These are phyloP conservation scores for Falcunculus frontatus DNA, from an alignment of 2,113 vertebrate genomes.

Conservation along the genomic window DNA sequence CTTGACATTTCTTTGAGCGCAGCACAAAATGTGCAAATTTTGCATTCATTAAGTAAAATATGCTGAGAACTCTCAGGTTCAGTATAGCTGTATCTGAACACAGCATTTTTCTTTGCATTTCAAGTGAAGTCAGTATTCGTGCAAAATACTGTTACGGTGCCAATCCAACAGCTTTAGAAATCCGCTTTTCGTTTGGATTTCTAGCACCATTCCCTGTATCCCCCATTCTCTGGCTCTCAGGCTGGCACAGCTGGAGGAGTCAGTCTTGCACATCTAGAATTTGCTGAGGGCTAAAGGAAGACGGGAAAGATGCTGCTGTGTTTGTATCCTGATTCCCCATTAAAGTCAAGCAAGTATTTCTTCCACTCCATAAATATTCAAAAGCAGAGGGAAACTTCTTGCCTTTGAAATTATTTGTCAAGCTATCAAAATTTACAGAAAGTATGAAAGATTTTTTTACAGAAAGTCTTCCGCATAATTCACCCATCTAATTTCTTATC, in stretches of 20 bases:
- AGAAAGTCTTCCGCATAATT: conserved; percentile 17
- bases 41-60: neutral
- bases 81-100: neutral
- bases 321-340: neutral
- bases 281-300: neutral
- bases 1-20: neutral
- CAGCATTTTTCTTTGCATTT: neutral
- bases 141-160: neutral
- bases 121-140: neutral
- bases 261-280: neutral
- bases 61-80: neutral
- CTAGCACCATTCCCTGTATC: neutral
- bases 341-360: neutral
- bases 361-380: conserved; percentile 1
- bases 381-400: conserved; percentile 1
- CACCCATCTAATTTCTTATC: neutral
- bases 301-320: neutral
- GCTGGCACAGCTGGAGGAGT: neutral
- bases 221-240: neutral
- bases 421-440: conserved; percentile 13
- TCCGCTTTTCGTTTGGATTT: neutral
- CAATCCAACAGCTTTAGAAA: neutral
- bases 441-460: neutral
- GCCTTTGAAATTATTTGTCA: conserved; percentile 28
- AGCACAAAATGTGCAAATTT: neutral